A percentile compares a stretch with the other conserved stretches of the same genome.
Conservation (phyloP, 1,140 invertebrate genomes). For the Centruroides vittatus region DNA sequence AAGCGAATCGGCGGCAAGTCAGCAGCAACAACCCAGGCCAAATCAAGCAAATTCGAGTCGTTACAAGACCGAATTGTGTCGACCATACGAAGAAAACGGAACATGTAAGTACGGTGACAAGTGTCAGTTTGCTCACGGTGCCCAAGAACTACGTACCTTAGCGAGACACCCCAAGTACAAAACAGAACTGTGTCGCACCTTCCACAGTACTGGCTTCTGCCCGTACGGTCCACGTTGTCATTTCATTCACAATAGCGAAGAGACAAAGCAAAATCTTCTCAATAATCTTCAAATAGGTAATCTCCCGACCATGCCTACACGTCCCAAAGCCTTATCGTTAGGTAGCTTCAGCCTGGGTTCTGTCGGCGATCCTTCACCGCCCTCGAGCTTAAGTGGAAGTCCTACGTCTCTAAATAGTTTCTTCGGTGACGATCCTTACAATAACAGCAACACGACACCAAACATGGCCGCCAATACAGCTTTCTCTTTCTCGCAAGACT, state of each 20-base stretch:
- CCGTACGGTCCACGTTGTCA: slow-evolving; percentile 96
- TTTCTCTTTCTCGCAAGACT: slow-evolving; percentile 11
- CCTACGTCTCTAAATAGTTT: slow-evolving; percentile 46
- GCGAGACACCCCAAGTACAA: slow-evolving; percentile 98
- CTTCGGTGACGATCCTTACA: slow-evolving; percentile 2
- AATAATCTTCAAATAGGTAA: not conserved
- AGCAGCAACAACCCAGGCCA: not conserved
- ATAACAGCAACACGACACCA: not conserved
- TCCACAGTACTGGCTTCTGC: slow-evolving; percentile 94
- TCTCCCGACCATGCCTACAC: no score
- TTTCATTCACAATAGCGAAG: slow-evolving; percentile 95
- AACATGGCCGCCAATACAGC: not conserved
- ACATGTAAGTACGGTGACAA: slow-evolving; percentile 97
- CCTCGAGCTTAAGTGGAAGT: slow-evolving; percentile 40
- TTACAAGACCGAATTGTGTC: slow-evolving; percentile 97
- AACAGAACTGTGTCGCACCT: slow-evolving; percentile 93
- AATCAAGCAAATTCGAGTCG: slow-evolving; percentile 47
- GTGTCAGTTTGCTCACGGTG: slow-evolving; percentile 97
- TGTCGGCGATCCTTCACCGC: slow-evolving; percentile 25
- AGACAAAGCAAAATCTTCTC: slow-evolving; percentile 34
- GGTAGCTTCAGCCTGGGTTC: slow-evolving; percentile 19
- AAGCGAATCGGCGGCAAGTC: not conserved
- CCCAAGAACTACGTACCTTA: slow-evolving; percentile 74
- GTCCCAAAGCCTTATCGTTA: slow-evolving; percentile 19
- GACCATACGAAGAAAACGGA: slow-evolving; percentile 88